Base-by-base conservation (phyloP, 2,797 vertebrate genomes). In the Pogonophryne albipinna region DNA sequence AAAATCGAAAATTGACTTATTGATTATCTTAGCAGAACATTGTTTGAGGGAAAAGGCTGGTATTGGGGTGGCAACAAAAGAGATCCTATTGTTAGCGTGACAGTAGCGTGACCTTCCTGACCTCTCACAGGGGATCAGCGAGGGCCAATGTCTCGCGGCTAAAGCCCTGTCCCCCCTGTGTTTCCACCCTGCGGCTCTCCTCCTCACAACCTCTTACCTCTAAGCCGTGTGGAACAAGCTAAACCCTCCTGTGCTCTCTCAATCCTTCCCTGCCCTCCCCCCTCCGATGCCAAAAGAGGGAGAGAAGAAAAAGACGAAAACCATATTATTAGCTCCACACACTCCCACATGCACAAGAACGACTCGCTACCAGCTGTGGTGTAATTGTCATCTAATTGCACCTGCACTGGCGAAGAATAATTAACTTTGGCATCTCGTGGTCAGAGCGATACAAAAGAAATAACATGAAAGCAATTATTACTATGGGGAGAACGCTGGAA, bases 331-430 rank as follows among this genome's bases (percentile, higher is more conserved):
- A 92, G 89, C 86, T 82, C 52, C 65, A 63, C 76, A 84, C 90
- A 91, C 88, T 80, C 87, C 88, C 89, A 85, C 84, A 65, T n/a
- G 61, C 86, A 91, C 88, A 83, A 85, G 84, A 85, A 82, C 79
- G 68, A 85, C 85, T 82, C 87, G 87, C 88, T 87, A 89, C 92
- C 94, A 94, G 94, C 94, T 94, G 93, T 93, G 93, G 91, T 90
- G 92, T 95, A 93, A 94, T 94, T 94, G 93, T 93, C 91, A 93
- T 92, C 90, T 94, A 92, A 94, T 94, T 93, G 94, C 94, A 95
- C 93, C 94, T 94, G 93, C 94, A 87, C 92, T 88, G 92, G 88
- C 88, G 82, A 89, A 91, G 91, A 92, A 93, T 94, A 94, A 94
- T 93, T 92, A 91, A 93, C 91, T 90, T 88, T 91, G 87, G 85